Base-by-base conservation (phyloP, 2,113 vertebrate genomes). In the Hypomesus transpacificus region DNA sequence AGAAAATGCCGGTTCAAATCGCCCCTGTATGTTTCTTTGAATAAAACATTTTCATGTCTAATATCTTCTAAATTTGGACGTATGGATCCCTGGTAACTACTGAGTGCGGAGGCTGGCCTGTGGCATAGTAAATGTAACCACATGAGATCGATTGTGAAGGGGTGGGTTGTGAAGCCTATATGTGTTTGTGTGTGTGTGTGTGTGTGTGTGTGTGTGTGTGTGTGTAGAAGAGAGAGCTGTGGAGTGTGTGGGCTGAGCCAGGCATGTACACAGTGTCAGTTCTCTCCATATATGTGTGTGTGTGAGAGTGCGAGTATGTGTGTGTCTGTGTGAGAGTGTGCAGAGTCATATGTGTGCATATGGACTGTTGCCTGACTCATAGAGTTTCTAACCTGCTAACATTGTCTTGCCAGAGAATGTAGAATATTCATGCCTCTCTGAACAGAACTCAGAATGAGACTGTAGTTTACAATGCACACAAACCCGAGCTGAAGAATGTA, bases 61-160 rank as follows among this genome's bases (percentile, higher is more conserved):
- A 46, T 46, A 46, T 46, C 7, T 5, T 46, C 39, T 46, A 9
- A 9, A 11, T 46, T 46, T 46, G 39, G 39, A 5, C 39, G 1
- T 39, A 39, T 39, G 39, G 39, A 46, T 46, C 39, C 39, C 39
- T 46, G 39, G 39, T 46, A 11, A 46, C 39, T 6, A 2, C 9
- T 11, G 39, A 50, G 22, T n/a, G 31, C 26, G 61, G 61, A 63
- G 61, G 28, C 61, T 31, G 24, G 22, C 59, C 26, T 31, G 26
- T 26, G 14, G 67, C 53, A 70, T 26, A 75, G 61, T 60, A 22
- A 50, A 62, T 34, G 21, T 59, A 67, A 53, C 70, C 14, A n/a
- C 24, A 26, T 34, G 56, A 56, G 34, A 57, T 28, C 14, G 17
- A 57, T 50, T 26, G 28, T 24, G 52, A 20, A 53, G 52, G n/a